phyloP scores from a whole-genome alignment of 2,113 vertebrate genomes.

The Illadopsis cleaveri region DNA sequence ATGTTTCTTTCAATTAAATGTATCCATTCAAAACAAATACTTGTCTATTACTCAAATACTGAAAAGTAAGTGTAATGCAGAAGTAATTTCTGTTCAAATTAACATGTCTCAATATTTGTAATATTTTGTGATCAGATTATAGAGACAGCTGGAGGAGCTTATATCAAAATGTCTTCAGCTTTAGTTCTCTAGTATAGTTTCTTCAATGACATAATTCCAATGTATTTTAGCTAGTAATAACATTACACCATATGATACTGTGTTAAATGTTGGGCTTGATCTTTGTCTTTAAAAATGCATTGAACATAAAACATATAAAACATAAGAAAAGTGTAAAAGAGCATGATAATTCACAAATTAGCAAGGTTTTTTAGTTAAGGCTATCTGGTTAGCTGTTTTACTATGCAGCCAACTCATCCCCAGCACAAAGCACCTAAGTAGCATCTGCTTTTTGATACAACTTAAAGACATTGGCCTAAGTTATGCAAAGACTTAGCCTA shows the following conservation, averaged over 20 bases:
- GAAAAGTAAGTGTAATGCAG: not conserved
- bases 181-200: not conserved
- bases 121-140: not conserved
- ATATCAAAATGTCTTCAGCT: not conserved
- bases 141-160: not conserved
- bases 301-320: not conserved
- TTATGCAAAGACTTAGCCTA: not conserved
- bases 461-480: conserved; percentile 6
- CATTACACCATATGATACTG: conserved; percentile 23
- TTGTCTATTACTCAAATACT: not conserved
- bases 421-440: not conserved
- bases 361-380: conserved; percentile 23
- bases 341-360: conserved; percentile 5
- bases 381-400: conserved; percentile 37
- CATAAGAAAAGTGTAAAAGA: not conserved
- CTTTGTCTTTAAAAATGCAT: conserved; percentile 8
- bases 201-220: not conserved
- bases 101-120: not conserved
- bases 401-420: conserved; percentile 4
- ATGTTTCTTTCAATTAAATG: not conserved
- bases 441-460: conserved; percentile 26
- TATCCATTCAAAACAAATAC: not conserved
- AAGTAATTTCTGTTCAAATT: not conserved
- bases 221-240: conserved; percentile 22
- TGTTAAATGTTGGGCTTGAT: conserved; percentile 21